Evolutionary conservation across 2,888 invertebrate species (phyloP).

Genomic region (Leptopterna dolabrata): DNA sequence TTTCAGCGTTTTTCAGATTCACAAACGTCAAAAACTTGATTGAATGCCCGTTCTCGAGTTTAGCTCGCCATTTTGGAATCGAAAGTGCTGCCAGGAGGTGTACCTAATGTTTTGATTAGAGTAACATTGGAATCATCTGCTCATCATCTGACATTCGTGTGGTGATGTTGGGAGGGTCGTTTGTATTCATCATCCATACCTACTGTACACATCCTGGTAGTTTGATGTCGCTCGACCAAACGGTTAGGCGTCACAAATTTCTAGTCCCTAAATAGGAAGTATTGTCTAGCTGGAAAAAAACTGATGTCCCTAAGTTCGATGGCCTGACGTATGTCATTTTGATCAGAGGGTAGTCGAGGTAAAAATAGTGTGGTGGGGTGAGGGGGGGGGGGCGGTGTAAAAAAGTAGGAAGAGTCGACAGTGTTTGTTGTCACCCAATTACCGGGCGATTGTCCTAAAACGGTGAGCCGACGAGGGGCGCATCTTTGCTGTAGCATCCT

Average conservation of each 20-base stretch:
- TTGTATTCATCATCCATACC: no score
- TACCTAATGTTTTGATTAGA: no score
- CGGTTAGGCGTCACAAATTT: neutral
- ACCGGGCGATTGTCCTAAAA: slow-evolving; percentile 21
- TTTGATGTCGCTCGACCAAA: no score
- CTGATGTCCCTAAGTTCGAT: neutral
- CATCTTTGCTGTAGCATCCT: neutral
- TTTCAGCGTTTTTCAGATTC: no score
- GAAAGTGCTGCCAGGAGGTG: no score
- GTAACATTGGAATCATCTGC: no score
- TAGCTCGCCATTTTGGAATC: no score
- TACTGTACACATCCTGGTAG: no score
- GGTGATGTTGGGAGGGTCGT: no score
- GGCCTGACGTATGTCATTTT: neutral
- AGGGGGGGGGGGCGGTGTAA: neutral
- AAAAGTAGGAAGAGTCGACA: slow-evolving; percentile 14
- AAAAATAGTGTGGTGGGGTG: neutral
- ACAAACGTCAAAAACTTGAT: no score
- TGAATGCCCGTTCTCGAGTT: no score
- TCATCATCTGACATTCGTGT: no score
- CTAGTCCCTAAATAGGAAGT: neutral
- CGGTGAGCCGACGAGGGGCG: neutral
- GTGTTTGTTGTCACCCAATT: slow-evolving; percentile 28
- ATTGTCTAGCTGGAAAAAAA: slow-evolving; percentile 14
- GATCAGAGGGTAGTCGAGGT: neutral